phyloP scores from a whole-genome alignment of 2,113 vertebrate genomes.

The Taxidea taxus region DNA sequence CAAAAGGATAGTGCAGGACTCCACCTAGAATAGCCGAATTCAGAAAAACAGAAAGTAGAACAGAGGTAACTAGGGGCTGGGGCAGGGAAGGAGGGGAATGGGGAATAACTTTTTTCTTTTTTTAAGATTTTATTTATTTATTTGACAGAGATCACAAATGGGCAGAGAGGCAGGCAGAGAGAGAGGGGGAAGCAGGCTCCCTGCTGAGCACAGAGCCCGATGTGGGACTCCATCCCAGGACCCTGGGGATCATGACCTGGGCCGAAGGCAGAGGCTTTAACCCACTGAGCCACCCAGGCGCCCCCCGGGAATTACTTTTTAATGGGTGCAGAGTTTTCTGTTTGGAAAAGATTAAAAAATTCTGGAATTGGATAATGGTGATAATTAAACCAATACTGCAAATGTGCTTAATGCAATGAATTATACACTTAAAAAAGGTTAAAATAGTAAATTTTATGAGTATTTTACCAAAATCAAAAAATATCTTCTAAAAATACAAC shows the following conservation, averaged over 20 bases:
- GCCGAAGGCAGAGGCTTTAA: too few species aligned
- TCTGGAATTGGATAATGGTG: background rate
- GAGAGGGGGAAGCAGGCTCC: too few species aligned
- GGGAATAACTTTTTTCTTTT: background rate
- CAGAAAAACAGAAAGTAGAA: background rate
- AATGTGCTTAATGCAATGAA: background rate
- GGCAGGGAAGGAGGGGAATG: background rate
- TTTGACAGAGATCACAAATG: too few species aligned
- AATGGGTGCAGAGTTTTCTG: background rate
- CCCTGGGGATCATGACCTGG: too few species aligned
- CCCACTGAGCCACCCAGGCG: too few species aligned
- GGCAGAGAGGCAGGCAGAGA: too few species aligned
- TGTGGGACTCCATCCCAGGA: too few species aligned
- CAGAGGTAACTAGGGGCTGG: background rate
- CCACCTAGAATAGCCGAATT: background rate
- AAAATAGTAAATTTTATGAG: background rate
- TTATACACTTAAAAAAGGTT: background rate
- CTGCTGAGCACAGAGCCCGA: too few species aligned
- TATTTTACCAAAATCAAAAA: slow-evolving; percentile 9
- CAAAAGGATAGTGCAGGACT: background rate
- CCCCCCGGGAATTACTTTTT: background rate
- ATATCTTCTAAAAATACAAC: background rate
- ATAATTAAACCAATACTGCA: background rate
- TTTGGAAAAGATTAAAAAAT: background rate
- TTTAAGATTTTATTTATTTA: too few species aligned